Conservation (phyloP, 2,888 invertebrate species). For the Drosophila pegasa region DNA sequence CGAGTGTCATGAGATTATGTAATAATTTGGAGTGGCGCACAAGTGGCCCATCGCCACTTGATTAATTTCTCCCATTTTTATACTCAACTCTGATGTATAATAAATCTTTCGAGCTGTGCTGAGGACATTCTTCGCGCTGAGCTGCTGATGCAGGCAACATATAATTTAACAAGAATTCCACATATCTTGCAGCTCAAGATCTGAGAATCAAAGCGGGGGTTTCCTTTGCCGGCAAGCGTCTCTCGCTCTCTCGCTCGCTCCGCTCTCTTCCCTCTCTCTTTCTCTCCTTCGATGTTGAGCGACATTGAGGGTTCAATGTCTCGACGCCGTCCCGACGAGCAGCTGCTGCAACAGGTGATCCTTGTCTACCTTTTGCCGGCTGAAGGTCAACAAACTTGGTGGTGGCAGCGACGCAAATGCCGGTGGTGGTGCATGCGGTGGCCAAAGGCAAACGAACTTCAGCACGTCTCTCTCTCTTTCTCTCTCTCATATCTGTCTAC, state of each 20-base stretch:
- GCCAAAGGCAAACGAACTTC: conserved; percentile 67
- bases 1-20: conserved; percentile 45
- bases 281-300: conserved; percentile 16
- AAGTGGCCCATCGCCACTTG: neutral
- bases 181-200: conserved; percentile 13
- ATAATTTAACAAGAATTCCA: conserved; percentile 23
- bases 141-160: neutral
- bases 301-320: conserved; percentile 52
- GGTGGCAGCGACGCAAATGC: conserved; percentile 57
- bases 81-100: neutral
- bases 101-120: neutral
- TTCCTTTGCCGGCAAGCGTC: conserved; percentile 30
- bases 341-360: conserved; percentile 81
- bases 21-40: conserved; percentile 36
- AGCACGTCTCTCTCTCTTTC: conserved; percentile 16
- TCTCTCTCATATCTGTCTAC: conserved; percentile 1
- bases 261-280: neutral
- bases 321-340: conserved; percentile 47
- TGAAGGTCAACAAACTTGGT: conserved; percentile 80
- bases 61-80: neutral
- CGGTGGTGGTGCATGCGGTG: conserved; percentile 16
- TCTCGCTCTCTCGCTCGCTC: neutral
- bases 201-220: conserved; percentile 50
- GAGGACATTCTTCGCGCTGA: neutral
- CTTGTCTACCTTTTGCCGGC: conserved; percentile 57